These are phyloP conservation scores for Patiria pectinifera DNA, from an alignment of 53 echinoderm and acorn worm genomes.

Conservation along the genomic window DNA sequence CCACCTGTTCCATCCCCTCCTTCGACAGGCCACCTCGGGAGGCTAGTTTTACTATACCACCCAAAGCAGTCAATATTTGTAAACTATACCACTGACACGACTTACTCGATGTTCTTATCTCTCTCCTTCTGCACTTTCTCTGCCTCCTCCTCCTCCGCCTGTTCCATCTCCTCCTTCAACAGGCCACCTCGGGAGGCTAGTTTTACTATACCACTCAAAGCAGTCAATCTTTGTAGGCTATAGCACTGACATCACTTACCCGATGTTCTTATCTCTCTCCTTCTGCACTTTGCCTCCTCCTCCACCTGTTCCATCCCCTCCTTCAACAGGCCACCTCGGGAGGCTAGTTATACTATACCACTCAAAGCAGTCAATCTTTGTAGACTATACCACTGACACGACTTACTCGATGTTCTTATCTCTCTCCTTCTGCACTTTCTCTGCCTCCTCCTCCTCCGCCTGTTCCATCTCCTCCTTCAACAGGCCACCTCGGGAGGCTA, in stretches of 20 bases:
- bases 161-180: constrained; percentile 67
- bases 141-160: constrained; percentile 73
- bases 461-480: constrained; percentile 71
- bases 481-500: too few relatives aligned
- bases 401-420: constrained; percentile 80
- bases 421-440: constrained; percentile 78
- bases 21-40: constrained; percentile 32
- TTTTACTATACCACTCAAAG: too few relatives aligned
- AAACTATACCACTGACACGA: background rate
- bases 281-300: constrained; percentile 60
- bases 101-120: constrained; percentile 79
- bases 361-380: too few relatives aligned
- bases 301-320: too few relatives aligned
- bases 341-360: too few relatives aligned
- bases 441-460: constrained; percentile 83
- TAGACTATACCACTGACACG: too few relatives aligned
- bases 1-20: background rate
- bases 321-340: too few relatives aligned
- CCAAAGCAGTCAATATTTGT: too few relatives aligned
- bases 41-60: too few relatives aligned
- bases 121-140: constrained; percentile 73
- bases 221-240: too few relatives aligned
- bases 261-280: constrained; percentile 81
- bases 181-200: too few relatives aligned
- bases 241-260: constrained; percentile 50